phyloP scores from a whole-genome alignment of 1,140 invertebrate genomes.

The Papilio glaucus region DNA sequence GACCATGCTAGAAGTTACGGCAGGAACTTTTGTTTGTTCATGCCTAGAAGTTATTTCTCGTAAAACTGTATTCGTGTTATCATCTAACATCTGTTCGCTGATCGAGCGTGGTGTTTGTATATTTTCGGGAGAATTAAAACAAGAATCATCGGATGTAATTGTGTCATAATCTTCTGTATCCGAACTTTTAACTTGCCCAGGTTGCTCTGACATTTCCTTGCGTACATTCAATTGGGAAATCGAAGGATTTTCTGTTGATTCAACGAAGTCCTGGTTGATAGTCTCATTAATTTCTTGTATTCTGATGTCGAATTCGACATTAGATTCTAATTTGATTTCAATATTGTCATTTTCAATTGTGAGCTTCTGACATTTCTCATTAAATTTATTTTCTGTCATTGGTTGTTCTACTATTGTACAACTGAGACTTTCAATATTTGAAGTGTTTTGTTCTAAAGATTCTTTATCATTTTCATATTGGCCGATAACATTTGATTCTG shows the following conservation, averaged over 20 bases:
- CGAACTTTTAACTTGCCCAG: neutral
- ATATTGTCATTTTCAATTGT: neutral
- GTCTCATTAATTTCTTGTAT: neutral
- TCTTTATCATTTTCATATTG: conserved; percentile 4
- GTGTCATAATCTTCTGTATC: neutral
- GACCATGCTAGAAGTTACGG: too few species aligned
- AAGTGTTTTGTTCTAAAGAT: conserved; percentile 8
- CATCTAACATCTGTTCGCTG: too few species aligned
- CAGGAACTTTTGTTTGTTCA: too few species aligned
- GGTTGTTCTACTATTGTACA: neutral
- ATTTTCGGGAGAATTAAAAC: too few species aligned
- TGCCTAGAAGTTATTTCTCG: too few species aligned
- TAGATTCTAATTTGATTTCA: conserved; percentile 1
- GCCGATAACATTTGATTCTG: neutral
- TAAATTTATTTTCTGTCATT: conserved; percentile 6
- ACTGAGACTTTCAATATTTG: conserved; percentile 6
- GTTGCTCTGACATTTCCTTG: conserved; percentile 34
- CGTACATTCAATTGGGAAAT: neutral
- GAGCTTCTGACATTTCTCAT: neutral
- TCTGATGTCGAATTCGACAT: neutral
- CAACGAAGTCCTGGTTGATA: conserved; percentile 44
- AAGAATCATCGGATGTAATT: too few species aligned
- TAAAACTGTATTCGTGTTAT: too few species aligned
- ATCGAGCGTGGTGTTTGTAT: too few species aligned
- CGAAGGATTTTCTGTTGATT: conserved; percentile 49